Base-by-base conservation (phyloP, 2,797 vertebrate genomes). In the Bradypus variegatus region DNA sequence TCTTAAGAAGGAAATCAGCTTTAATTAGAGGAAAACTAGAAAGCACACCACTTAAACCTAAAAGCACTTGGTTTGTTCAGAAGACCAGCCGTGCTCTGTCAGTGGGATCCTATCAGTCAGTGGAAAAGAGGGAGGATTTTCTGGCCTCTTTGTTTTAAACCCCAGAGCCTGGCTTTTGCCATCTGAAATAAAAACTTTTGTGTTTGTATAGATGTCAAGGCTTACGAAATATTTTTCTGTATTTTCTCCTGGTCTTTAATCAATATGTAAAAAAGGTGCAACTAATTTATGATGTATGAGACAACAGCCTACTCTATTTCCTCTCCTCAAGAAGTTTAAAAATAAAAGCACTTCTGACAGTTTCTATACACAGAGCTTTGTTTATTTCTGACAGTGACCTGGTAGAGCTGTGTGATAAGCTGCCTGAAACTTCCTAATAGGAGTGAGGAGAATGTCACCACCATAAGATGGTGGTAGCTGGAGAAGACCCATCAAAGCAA, bases 31-130 rank as follows among this genome's bases (percentile, higher is more conserved):
- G 29, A 76, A 38, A 64, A 75, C 45, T 16, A 53, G 55, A 77
- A 93, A 76, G 48, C n/a, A 58, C 62, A 45, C 0, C 13, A 36
- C 60, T 84, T 75, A 67, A 62, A 33, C 48, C 69, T 81, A n/a
- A 62, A 93, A 81, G 75, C 19, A 27, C 31, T 0, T 48, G 19
- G 64, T 86, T 25, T 78, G 19, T 69, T 65, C 23, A 50, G 70
- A 82, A 72, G 18, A 23, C n/a, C 14, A 18, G 45, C 2, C 2
- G 0, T 3, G 31, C 14, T 29, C 77, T 36, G 5, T 10, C 0
- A 0, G 58, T 2, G 23, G 50, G 33, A 33, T 12, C 48, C 36
- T 60, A 3, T 11, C 27, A n/a, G 58, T 72, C 53, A 75, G 75
- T 64, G 45, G 8, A 36, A 58, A 85, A n/a, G 36, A 45, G 36